phyloP scores from a whole-genome alignment of 2,888 invertebrate species.

The Drosophila setosimentum region DNA sequence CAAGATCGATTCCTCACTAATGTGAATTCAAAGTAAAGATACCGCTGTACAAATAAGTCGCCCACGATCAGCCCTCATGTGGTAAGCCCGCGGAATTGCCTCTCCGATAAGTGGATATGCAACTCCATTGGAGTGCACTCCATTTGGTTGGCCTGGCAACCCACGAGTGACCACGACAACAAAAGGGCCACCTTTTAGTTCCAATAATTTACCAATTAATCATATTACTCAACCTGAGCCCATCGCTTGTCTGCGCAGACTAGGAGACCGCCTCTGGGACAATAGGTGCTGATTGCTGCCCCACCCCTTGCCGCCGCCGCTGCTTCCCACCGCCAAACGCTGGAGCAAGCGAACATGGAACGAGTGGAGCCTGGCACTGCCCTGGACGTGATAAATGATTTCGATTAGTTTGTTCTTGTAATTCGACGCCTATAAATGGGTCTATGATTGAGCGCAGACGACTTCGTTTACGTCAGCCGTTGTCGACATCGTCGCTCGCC shows the following conservation, averaged over 20 bases:
- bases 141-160: conserved; percentile 26
- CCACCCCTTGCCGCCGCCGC: conserved; percentile 40
- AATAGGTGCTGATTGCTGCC: conserved; percentile 79
- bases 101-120: conserved; percentile 49
- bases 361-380: conserved; percentile 57
- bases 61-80: conserved; percentile 45
- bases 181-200: conserved; percentile 76
- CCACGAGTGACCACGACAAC: conserved; percentile 45
- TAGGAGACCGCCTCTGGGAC: conserved; percentile 38
- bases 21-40: conserved; percentile 7
- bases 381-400: conserved; percentile 84
- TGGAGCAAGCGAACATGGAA: conserved; percentile 58
- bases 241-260: conserved; percentile 33
- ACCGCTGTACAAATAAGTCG: conserved; percentile 24
- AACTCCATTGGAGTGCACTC: conserved; percentile 45
- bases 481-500: conserved; percentile 58
- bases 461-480: conserved; percentile 73
- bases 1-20: background rate
- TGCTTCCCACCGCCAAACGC: conserved; percentile 15
- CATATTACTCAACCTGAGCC: conserved; percentile 71
- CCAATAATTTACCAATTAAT: conserved; percentile 83
- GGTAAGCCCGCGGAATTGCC: conserved; percentile 7
- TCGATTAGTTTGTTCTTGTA: conserved; percentile 85
- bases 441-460: conserved; percentile 83
- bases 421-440: conserved; percentile 85